These are phyloP conservation scores for Propithecus perrieri DNA, from an alignment of 2,797 vertebrate species.

Conservation along the genomic window DNA sequence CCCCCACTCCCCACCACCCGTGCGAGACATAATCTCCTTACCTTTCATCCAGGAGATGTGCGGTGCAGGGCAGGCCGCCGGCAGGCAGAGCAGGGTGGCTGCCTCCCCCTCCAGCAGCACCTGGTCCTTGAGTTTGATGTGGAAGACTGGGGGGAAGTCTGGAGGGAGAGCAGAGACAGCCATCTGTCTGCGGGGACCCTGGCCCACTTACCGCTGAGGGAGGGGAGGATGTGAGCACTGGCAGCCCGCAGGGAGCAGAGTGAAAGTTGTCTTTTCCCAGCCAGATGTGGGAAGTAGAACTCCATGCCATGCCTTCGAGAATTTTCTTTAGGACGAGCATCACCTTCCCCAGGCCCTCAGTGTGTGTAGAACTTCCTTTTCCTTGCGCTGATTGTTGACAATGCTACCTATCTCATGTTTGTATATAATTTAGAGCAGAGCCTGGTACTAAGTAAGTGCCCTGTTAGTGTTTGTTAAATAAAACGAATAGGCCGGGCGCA, in stretches of 20 bases:
- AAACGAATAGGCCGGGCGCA: background rate
- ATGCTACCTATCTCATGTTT: background rate
- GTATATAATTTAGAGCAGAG: background rate
- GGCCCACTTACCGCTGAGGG: background rate
- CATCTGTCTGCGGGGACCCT: background rate
- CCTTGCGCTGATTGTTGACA: background rate
- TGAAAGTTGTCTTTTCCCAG: background rate
- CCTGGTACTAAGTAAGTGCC: background rate
- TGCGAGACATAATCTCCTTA: conserved; percentile 66
- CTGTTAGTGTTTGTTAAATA: background rate
- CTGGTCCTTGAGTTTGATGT: conserved; percentile 98
- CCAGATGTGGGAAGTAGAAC: background rate
- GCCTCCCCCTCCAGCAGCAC: conserved; percentile 97
- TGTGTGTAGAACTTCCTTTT: background rate
- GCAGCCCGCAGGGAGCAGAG: background rate
- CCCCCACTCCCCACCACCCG: background rate
- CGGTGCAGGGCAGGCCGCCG: conserved; percentile 95
- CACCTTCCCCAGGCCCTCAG: background rate
- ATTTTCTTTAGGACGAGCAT: background rate
- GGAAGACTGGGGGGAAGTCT: conserved; percentile 98
- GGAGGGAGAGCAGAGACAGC: conserved; percentile 45
- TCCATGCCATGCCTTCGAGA: fast-evolving
- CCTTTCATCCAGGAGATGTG: conserved; percentile 96
- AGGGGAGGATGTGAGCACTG: background rate
- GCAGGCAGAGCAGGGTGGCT: conserved; percentile 96